These are phyloP conservation scores for Ciconia nigra DNA, from an alignment of 2,797 vertebrate genomes.

Conservation along the genomic window DNA sequence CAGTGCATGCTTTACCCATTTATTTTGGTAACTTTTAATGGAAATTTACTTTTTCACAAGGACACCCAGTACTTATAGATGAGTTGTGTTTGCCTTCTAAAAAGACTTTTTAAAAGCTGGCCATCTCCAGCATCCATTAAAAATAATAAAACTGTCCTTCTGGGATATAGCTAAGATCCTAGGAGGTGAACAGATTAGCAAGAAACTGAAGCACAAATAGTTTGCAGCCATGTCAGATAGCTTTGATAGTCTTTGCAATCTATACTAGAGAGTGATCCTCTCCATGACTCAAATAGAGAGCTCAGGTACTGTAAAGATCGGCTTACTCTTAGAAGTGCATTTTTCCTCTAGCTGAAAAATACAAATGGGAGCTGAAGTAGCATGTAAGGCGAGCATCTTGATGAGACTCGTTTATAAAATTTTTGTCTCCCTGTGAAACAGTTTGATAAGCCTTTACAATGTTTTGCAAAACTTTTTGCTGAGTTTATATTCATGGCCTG, in stretches of 20 bases:
- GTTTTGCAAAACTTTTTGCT: not conserved
- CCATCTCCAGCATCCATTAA: not conserved
- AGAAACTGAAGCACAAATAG: not conserved
- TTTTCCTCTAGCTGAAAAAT: not conserved
- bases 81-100: constrained; percentile 31
- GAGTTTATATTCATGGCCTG: not conserved
- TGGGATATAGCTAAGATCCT: not conserved
- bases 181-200: not conserved
- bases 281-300: not conserved
- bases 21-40: constrained; percentile 58
- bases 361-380: not conserved
- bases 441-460: not conserved
- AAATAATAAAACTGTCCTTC: not conserved
- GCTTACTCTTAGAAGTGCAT: not conserved
- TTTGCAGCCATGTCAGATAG: not conserved
- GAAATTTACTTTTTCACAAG: constrained; percentile 57
- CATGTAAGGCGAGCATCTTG: not conserved
- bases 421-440: not conserved
- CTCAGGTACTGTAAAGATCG: not conserved
- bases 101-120: not conserved
- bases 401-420: not conserved
- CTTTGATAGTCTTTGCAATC: not conserved
- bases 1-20: constrained; percentile 13
- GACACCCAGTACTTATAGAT: constrained; percentile 23
- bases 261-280: not conserved